These are phyloP conservation scores for Stenchaetothrips biformis DNA, from an alignment of 2,888 invertebrate species.

Conservation along the genomic window DNA sequence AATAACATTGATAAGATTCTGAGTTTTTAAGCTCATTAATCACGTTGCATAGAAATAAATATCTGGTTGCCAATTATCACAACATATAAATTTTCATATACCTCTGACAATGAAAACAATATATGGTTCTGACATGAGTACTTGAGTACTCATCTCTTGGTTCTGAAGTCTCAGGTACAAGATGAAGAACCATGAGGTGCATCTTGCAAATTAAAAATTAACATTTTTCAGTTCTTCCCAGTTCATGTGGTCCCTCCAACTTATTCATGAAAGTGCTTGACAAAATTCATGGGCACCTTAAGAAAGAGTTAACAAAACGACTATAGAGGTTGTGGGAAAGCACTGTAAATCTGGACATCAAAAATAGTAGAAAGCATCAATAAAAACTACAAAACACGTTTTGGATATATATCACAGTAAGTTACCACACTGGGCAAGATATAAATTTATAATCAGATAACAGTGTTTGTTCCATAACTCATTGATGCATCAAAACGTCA, in stretches of 20 bases:
- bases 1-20: neutral
- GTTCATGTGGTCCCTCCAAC: neutral
- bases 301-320: neutral
- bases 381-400: neutral
- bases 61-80: neutral
- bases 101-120: neutral
- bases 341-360: neutral
- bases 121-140: neutral
- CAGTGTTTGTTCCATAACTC: neutral
- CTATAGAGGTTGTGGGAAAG: neutral
- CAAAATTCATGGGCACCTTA: neutral
- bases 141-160: no score
- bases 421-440: neutral
- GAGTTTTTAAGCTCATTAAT: neutral
- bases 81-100: neutral
- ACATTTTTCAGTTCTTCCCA: neutral
- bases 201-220: neutral
- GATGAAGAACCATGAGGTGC: neutral
- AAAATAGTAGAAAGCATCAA: neutral
- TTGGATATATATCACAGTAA: constrained; percentile 15
- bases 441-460: neutral
- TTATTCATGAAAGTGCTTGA: neutral
- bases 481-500: neutral
- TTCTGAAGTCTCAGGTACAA: neutral
- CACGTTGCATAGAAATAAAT: neutral